Evolutionary conservation across 2,888 invertebrate genomes (phyloP).

Genomic region (Oxyscelio sp.): DNA sequence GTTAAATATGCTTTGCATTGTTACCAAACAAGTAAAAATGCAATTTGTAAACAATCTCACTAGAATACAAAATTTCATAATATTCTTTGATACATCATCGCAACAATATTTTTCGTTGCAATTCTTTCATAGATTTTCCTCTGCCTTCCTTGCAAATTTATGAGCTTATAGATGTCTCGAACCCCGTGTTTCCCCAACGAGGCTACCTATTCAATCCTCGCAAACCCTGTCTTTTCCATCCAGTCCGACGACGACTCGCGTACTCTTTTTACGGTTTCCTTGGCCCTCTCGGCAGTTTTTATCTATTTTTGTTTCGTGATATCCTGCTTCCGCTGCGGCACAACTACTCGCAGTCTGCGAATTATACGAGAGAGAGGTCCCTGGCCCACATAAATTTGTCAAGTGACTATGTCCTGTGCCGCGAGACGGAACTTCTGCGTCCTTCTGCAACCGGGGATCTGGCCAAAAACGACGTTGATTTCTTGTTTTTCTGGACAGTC

Average conservation of each 20-base stretch:
- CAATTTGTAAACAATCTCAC: too few relatives aligned
- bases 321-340: constrained; percentile 70
- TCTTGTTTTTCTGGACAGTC: constrained; percentile 69
- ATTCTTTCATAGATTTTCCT: constrained; percentile 80
- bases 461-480: constrained; percentile 68
- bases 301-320: constrained; percentile 80
- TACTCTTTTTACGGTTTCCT: constrained; percentile 64
- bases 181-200: constrained; percentile 35
- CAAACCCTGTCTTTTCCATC: constrained; percentile 40
- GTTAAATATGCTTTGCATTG: too few relatives aligned
- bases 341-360: constrained; percentile 65
- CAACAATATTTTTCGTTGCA: constrained; percentile 77
- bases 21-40: too few relatives aligned
- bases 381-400: constrained; percentile 84
- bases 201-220: constrained; percentile 65
- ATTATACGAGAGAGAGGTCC: constrained; percentile 81
- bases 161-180: constrained; percentile 87
- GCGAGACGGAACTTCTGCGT: constrained; percentile 63
- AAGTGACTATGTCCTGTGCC: constrained; percentile 61
- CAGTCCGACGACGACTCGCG: constrained; percentile 73
- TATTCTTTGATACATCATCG: constrained; percentile 26
- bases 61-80: too few relatives aligned
- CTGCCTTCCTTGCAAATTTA: constrained; percentile 82
- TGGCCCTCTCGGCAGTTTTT: constrained; percentile 68
- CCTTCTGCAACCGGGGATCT: constrained; percentile 46